Evolutionary conservation across 2,888 invertebrate species (phyloP), one percentile per base, ranked within the genome.

Genomic region (Adelphocoris suturalis): DNA sequence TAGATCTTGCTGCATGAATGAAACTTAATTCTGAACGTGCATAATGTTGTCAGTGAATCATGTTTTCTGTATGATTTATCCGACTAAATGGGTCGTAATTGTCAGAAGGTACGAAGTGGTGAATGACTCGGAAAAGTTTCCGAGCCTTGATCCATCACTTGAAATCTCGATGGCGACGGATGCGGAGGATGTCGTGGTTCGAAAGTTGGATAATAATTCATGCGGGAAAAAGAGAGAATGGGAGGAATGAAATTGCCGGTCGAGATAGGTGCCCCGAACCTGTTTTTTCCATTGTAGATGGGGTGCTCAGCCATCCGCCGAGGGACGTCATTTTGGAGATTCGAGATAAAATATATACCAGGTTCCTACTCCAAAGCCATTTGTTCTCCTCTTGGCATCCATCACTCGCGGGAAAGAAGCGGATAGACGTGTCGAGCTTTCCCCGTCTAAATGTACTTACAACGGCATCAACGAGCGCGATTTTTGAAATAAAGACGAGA

Each of bases 351-450:
- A 68, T 27, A 68, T 61, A 61, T 68, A n/a, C 19, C 23, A 12
- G 19, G 23, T 12, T 11, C 68, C 11, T 23, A 12, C 68, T 11
- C 68, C 19, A 9, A 68, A 68, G 68, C 68, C 68, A 68, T 68
- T 68, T 68, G 68, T 68, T 23, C 68, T 27, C 23, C 68, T 7
- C 27, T 12, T 23, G 23, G 68, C 68, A 68, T 68, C 68, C 19
- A 68, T 68, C 68, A 68, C 68, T 68, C 68, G 0, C 23, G 9
- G 13, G 23, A 68, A 27, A 68, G 68, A 68, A 68, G 68, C 68
- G 68, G 23, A 68, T 68, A 68, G 68, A 68, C 61, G 68, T 68
- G 68, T 68, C 68, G 57, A 23, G 68, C 68, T 68, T 27, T 27
- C 68, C 9, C 5, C 68, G 23, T 68, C 68, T 11, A 68, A 68